Conservation (phyloP, 2,113 vertebrate species). For the Pteronura brasiliensis region DNA sequence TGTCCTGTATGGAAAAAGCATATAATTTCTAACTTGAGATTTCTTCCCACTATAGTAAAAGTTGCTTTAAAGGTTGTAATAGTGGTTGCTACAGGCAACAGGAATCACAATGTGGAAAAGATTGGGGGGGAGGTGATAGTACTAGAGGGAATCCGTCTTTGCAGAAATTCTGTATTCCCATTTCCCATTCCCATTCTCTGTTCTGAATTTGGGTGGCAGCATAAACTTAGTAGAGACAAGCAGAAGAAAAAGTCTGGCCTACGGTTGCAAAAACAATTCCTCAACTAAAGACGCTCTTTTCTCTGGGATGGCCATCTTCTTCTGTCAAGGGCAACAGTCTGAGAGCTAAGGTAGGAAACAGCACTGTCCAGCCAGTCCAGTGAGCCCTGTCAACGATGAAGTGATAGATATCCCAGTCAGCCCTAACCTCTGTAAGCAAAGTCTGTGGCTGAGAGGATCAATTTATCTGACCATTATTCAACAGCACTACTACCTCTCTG, state of each 20-base stretch:
- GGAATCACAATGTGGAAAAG: not conserved
- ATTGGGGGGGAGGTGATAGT: not conserved
- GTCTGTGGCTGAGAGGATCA: not conserved
- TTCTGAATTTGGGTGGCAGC: not conserved
- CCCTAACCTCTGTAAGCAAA: not conserved
- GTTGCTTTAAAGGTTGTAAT: not conserved
- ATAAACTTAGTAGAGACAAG: not conserved
- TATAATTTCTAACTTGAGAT: conserved; percentile 35
- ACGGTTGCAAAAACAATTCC: not conserved
- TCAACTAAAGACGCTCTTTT: not conserved
- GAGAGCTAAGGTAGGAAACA: not conserved
- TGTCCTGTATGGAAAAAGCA: not conserved
- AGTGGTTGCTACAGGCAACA: conserved; percentile 45
- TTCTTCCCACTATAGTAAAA: conserved; percentile 43
- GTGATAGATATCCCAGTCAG: not conserved
- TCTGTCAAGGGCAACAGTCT: not conserved
- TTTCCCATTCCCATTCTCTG: not conserved
- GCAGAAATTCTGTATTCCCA: not conserved
- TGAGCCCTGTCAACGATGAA: not conserved
- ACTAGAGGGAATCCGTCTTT: not conserved
- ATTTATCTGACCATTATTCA: not conserved
- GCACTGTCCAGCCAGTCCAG: not conserved
- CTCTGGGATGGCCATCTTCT: not conserved
- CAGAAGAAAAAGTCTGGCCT: not conserved
- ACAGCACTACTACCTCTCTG: not conserved